Conservation (phyloP, 2,797 vertebrate genomes). For the Leptodactylus fallax region DNA sequence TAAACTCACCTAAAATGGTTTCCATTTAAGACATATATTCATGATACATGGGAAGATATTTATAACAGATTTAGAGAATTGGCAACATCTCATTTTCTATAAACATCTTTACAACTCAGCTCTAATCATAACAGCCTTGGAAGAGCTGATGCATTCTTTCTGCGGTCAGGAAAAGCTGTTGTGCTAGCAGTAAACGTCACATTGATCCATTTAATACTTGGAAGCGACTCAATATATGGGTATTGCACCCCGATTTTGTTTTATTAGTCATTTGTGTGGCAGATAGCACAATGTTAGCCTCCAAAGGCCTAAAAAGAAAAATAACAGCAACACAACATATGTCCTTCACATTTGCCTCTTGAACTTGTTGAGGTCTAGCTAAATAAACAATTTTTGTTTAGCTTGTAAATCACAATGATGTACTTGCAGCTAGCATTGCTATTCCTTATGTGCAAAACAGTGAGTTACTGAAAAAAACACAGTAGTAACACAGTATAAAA, state of each 20-base stretch:
- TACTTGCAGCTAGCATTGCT: not conserved
- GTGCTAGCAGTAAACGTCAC: constrained; percentile 36
- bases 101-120: constrained; percentile 53
- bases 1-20: constrained; percentile 17
- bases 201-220: constrained; percentile 29
- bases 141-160: constrained; percentile 53
- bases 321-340: not conserved
- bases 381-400: constrained; percentile 26
- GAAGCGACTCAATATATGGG: constrained; percentile 27
- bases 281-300: not conserved
- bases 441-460: not conserved
- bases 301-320: not conserved
- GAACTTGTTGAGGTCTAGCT: not conserved
- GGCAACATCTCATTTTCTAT: constrained; percentile 50
- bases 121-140: constrained; percentile 50
- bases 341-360: not conserved
- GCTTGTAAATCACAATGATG: constrained; percentile 23
- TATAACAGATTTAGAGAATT: constrained; percentile 32
- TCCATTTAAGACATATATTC: constrained; percentile 13
- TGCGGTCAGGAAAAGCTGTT: constrained; percentile 48
- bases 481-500: constrained; percentile 17
- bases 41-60: constrained; percentile 40
- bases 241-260: constrained; percentile 4
- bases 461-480: constrained; percentile 13
- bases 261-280: constrained; percentile 9